Base-by-base conservation (phyloP, 2,888 invertebrate species). In the Oxycera nigricornis region DNA sequence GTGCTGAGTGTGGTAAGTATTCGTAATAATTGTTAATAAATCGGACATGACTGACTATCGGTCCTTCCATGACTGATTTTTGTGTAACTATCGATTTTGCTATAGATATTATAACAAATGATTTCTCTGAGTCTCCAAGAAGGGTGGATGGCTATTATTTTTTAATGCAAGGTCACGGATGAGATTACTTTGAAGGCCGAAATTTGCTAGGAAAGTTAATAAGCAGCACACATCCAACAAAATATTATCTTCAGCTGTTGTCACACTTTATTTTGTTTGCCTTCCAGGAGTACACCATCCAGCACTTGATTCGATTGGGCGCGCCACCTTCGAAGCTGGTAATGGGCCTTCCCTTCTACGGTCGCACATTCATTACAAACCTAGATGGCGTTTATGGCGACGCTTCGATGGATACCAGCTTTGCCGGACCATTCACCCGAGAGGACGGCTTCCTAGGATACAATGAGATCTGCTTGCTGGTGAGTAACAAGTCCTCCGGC, bases 361-460 rank as follows among this genome's bases (percentile, higher is more conserved):
- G 96, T 0, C 87, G 95, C 35, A 93, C 93, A 2, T 96, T 94
- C 82, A 82, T 84, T n/a, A 80, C 82, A 0, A 83, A 88, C 46
- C 82, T 87, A 2, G 77, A 82, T 41, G 83, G 83, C 2, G 79
- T 81, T 72, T 81, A 83, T 0, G 83, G 85, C 1, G 85, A 85
- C 72, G 82, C 82, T 4, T 88, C 90, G 0, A 85, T 88, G 75
- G 87, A 86, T 20, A 84, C 84, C 4, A 94, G 94, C 0, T 94
- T 94, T 81, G 89, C 89, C 78, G 96, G 95, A 1, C 92, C 93
- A 0, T 92, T 87, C 77, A 95, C 93, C 0, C 88, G 88, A 20
- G 93, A 95, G 83, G 89, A 90, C 78, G 95, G 95, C 0, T 94
- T 94, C 79, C 89, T 95, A 86, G 96, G 95, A 1, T 96, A 94